Conservation (phyloP, 2,113 vertebrate species). For the Anhinga rufa region DNA sequence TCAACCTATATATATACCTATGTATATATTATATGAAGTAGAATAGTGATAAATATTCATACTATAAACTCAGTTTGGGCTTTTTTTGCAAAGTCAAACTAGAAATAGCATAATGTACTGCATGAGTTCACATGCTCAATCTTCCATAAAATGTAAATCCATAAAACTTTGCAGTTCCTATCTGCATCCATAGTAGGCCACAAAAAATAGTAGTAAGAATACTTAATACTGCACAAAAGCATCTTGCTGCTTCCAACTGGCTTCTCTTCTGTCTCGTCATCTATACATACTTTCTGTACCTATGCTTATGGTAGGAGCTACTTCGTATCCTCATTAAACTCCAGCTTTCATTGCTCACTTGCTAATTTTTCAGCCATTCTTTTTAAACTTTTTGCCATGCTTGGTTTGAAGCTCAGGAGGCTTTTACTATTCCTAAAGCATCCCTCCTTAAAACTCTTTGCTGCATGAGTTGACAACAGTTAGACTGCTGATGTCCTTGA, state of each 20-base stretch:
- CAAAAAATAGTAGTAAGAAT: neutral
- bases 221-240: neutral
- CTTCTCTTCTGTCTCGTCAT: neutral
- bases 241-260: neutral
- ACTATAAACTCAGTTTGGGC: neutral
- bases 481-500: neutral
- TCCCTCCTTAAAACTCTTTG: neutral
- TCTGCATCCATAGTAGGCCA: neutral
- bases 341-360: neutral
- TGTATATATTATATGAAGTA: neutral
- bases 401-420: neutral
- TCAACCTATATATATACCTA: neutral
- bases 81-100: neutral
- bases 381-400: neutral
- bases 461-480: neutral
- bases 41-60: constrained; percentile 3
- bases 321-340: neutral
- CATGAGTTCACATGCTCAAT: neutral
- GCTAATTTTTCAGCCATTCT: neutral
- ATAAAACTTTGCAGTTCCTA: neutral
- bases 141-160: neutral
- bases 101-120: neutral
- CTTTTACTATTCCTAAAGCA: neutral
- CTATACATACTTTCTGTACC: neutral
- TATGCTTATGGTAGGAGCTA: neutral